A percentile compares a stretch with the other conserved stretches of the same genome.
These are phyloP conservation scores for Chelon auratus DNA, from an alignment of 2,797 vertebrate genomes.

Conservation along the genomic window DNA sequence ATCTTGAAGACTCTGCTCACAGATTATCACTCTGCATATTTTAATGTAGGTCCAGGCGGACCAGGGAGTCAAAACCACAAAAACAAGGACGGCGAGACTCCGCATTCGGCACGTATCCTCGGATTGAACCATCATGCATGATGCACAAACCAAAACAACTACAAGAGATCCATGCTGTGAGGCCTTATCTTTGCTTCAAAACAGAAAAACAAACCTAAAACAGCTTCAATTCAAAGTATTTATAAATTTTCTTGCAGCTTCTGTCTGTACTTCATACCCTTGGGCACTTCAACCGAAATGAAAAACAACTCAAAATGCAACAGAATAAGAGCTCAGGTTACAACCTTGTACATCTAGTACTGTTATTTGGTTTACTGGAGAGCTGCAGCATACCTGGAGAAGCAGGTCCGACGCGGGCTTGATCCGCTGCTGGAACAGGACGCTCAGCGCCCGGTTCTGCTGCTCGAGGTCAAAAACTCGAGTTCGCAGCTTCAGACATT, in stretches of 20 bases:
- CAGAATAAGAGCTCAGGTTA: no score
- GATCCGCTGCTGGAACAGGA: conserved; percentile 92
- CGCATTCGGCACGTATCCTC: background rate
- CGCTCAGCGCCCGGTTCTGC: conserved; percentile 89
- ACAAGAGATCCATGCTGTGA: conserved; percentile 3
- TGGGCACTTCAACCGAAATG: conserved; percentile 30
- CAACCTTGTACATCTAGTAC: no score
- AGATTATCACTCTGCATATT: background rate
- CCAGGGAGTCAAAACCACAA: background rate
- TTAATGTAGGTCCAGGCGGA: background rate
- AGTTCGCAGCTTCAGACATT: conserved; percentile 92
- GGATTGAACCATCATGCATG: background rate
- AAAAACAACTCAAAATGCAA: conserved; percentile 47
- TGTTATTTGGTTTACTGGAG: conserved; percentile 10
- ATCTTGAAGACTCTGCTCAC: background rate
- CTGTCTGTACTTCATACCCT: conserved; percentile 22
- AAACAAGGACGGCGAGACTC: background rate
- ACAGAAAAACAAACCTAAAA: background rate
- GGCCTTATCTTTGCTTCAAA: conserved; percentile 20
- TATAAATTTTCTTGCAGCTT: conserved; percentile 9
- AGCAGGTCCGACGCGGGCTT: conserved; percentile 91
- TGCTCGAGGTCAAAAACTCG: conserved; percentile 94
- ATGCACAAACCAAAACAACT: conserved; percentile 2
- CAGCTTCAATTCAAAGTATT: conserved; percentile 18
- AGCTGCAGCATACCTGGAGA: conserved; percentile 85